Percentiles rank a stretch among this genome's conserved stretches.
phyloP scores from a whole-genome alignment of 2,888 invertebrate species.

The Caenorhabditis sp. region DNA sequence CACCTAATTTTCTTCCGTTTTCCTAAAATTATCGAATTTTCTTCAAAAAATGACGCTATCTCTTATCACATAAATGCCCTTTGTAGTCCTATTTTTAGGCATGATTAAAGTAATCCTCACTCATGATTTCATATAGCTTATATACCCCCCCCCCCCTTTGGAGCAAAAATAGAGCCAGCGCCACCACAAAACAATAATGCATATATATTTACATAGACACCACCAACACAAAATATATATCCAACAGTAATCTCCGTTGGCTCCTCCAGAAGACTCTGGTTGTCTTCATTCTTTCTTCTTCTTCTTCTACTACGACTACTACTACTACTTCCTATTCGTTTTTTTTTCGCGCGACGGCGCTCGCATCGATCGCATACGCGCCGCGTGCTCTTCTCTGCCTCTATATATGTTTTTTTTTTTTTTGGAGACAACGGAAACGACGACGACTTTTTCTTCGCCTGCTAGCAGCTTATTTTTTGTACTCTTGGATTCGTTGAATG shows the following conservation, averaged over 20 bases:
- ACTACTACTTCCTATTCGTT: conserved; percentile 15
- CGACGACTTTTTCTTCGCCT: neutral
- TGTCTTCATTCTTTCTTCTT: neutral
- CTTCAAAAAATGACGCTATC: too few relatives aligned
- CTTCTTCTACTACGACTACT: conserved; percentile 22
- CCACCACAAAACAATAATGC: neutral
- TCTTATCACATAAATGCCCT: too few relatives aligned
- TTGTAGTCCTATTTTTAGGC: too few relatives aligned
- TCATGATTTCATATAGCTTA: too few relatives aligned
- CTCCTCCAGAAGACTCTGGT: neutral
- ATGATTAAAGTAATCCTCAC: too few relatives aligned
- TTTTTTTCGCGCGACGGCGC: conserved; percentile 32
- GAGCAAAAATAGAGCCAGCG: neutral
- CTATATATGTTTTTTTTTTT: conserved; percentile 8
- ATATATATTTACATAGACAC: neutral
- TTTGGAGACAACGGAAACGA: neutral
- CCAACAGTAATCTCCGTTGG: neutral
- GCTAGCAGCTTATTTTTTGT: neutral
- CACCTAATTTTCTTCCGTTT: too few relatives aligned
- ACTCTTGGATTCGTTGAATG: neutral
- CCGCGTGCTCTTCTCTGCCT: conserved; percentile 10
- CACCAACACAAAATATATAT: neutral
- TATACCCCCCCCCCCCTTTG: too few relatives aligned
- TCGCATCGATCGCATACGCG: conserved; percentile 37
- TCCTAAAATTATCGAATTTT: too few relatives aligned